Evolutionary conservation across 2,113 vertebrate genomes (phyloP).

Genomic region (Paradisaea rubra): DNA sequence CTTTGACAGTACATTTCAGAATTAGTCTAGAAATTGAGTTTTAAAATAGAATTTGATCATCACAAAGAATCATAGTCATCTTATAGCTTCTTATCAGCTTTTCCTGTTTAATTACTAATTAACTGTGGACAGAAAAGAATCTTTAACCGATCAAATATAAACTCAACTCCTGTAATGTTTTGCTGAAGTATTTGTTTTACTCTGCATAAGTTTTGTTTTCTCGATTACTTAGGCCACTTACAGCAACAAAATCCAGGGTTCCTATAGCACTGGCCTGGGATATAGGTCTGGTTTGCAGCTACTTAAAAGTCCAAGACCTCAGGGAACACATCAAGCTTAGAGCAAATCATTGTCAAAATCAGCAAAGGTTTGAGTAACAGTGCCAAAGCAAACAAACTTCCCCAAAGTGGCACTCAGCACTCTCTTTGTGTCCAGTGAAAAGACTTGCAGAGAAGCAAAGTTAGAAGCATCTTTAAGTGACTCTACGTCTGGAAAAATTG

Average conservation of each 20-base stretch:
- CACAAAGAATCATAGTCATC: neutral
- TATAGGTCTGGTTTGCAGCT: neutral
- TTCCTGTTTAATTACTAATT: neutral
- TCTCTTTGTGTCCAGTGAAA: neutral
- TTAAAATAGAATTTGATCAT: neutral
- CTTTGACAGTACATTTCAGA: neutral
- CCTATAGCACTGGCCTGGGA: neutral
- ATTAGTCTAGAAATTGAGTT: neutral
- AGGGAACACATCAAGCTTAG: neutral
- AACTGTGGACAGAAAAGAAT: neutral
- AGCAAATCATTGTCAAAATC: neutral
- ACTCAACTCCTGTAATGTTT: neutral
- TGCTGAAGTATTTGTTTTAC: neutral
- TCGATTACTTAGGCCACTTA: neutral
- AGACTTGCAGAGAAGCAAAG: neutral
- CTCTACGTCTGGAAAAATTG: neutral
- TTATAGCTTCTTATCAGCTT: neutral
- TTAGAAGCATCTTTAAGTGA: neutral
- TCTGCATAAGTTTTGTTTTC: neutral
- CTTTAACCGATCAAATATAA: neutral
- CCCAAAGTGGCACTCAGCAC: no score
- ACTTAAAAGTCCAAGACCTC: neutral
- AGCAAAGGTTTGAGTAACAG: neutral
- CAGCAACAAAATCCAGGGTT: neutral
- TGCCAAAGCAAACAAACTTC: neutral